A percentile compares a stretch with the other conserved stretches of the same genome.
These are phyloP conservation scores for Apteryx owenii DNA, from an alignment of 2,113 vertebrate genomes.

Conservation along the genomic window DNA sequence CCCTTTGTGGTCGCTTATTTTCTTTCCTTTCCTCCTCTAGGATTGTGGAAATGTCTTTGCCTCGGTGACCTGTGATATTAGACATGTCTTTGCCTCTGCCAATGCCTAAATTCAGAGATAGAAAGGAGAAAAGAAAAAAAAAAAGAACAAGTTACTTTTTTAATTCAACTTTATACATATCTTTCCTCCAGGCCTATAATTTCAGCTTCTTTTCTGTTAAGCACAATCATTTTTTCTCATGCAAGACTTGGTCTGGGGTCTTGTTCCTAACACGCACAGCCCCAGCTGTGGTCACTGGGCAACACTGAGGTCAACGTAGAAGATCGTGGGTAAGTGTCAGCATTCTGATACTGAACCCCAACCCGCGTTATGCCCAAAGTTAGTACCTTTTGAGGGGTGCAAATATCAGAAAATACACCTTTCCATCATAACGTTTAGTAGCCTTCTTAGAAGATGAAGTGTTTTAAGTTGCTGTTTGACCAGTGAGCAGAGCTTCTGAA, in stretches of 20 bases:
- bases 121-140: background rate
- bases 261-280: background rate
- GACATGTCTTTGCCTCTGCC: conserved; percentile 85
- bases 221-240: background rate
- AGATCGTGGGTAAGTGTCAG: background rate
- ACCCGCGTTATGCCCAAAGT: rapidly evolving
- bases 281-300: background rate
- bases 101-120: conserved; percentile 64
- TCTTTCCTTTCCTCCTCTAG: conserved; percentile 89
- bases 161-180: background rate
- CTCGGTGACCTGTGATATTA: conserved; percentile 89
- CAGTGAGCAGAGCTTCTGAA: background rate
- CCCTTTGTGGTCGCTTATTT: conserved; percentile 84
- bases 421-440: background rate
- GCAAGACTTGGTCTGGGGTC: background rate
- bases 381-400: background rate
- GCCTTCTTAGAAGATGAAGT: background rate
- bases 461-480: background rate
- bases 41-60: conserved; percentile 96
- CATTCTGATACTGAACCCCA: background rate
- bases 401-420: background rate
- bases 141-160: background rate
- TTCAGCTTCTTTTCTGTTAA: background rate
- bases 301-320: background rate
- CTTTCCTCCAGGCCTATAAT: background rate